A percentile compares a stretch with the other conserved stretches of the same genome.
These are phyloP conservation scores for Premnoplex brunnescens DNA, from an alignment of 2,797 vertebrate genomes.

Conservation along the genomic window DNA sequence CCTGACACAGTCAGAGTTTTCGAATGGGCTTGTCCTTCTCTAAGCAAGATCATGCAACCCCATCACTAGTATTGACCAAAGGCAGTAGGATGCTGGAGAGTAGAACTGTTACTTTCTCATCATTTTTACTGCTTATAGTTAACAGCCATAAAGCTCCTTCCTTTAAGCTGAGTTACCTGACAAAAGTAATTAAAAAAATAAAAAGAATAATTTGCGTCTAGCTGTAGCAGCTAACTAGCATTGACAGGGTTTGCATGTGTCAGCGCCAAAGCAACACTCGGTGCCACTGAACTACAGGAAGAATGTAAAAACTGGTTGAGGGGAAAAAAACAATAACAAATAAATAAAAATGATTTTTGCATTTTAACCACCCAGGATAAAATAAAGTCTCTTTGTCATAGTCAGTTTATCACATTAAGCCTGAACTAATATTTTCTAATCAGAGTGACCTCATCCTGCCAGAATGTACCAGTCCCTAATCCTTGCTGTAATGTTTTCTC, in stretches of 20 bases:
- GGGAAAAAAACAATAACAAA: no score
- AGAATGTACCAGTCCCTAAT: conserved; percentile 85
- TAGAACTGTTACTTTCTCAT: background rate
- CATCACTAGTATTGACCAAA: background rate
- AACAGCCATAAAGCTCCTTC: background rate
- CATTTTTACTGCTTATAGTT: background rate
- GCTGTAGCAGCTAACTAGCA: background rate
- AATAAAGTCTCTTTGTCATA: conserved; percentile 67
- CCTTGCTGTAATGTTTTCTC: conserved; percentile 90
- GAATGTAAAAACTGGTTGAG: background rate
- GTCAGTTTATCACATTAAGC: conserved; percentile 72
- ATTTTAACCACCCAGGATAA: conserved; percentile 57
- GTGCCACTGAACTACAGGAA: background rate
- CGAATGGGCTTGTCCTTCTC: background rate
- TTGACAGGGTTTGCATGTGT: background rate
- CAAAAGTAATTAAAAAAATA: background rate
- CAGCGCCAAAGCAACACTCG: background rate
- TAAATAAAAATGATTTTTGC: background rate
- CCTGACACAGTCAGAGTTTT: background rate
- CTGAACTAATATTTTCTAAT: conserved; percentile 77
- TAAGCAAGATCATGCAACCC: rapidly evolving
- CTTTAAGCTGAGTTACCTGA: background rate
- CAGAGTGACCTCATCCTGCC: conserved; percentile 76
- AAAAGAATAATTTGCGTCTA: background rate
- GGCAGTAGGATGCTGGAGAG: background rate